These are phyloP conservation scores for Ceratina japonica DNA, from an alignment of 1,140 invertebrate species.

Conservation along the genomic window DNA sequence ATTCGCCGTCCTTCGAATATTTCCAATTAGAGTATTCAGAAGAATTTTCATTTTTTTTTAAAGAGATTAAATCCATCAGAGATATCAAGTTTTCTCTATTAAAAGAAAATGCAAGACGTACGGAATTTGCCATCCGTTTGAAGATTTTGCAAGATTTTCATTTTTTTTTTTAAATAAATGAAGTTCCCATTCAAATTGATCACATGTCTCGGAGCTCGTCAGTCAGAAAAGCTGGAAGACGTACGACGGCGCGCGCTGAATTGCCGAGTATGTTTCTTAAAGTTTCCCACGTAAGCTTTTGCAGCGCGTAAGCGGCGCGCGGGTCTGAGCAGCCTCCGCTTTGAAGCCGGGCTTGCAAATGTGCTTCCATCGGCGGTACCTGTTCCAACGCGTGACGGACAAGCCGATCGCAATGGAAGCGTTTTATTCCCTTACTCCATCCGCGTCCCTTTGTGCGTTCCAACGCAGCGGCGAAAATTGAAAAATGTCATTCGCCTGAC, in stretches of 20 bases:
- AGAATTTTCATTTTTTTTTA: too few relatives aligned
- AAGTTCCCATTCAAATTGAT: background rate
- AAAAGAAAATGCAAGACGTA: too few relatives aligned
- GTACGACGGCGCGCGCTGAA: background rate
- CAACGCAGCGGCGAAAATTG: conserved; percentile 21
- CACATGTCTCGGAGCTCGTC: background rate
- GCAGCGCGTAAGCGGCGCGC: background rate
- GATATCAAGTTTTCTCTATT: too few relatives aligned
- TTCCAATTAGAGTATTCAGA: too few relatives aligned
- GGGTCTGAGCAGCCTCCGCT: conserved; percentile 36
- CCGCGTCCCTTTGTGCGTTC: conserved; percentile 6
- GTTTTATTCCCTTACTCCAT: conserved; percentile 4
- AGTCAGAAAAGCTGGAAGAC: background rate
- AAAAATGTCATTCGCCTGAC: conserved; percentile 24
- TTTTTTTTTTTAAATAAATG: too few relatives aligned
- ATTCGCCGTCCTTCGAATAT: too few relatives aligned
- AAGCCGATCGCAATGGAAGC: background rate
- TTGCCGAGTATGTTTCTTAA: background rate
- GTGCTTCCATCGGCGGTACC: conserved; percentile 19
- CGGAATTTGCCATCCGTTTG: too few relatives aligned
- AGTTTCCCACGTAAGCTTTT: conserved; percentile 1
- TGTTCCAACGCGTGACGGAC: conserved; percentile 1
- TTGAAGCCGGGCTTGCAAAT: conserved; percentile 33
- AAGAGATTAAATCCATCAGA: too few relatives aligned
- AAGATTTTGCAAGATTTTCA: too few relatives aligned